phyloP scores from a whole-genome alignment of 2,888 invertebrate species.

The Athripsodes cinereus region DNA sequence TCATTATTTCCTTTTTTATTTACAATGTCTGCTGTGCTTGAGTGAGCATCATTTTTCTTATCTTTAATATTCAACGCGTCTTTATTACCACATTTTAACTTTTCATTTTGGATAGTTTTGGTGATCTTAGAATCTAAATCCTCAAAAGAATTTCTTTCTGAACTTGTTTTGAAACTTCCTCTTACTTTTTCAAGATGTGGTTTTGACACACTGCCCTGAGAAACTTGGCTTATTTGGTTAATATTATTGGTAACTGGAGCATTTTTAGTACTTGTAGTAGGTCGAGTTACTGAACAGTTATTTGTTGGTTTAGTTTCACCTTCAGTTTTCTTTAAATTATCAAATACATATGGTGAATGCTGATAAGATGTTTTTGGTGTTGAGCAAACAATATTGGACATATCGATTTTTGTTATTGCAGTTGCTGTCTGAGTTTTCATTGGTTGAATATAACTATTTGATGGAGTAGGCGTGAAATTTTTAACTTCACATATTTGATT shows the following conservation, averaged over 20 bases:
- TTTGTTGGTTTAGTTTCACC: neutral
- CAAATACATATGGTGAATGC: slow-evolving; percentile 18
- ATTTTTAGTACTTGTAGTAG: too few relatives aligned
- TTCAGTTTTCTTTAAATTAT: slow-evolving; percentile 6
- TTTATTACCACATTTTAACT: neutral
- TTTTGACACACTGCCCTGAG: too few relatives aligned
- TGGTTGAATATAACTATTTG: slow-evolving; percentile 1
- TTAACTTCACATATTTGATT: slow-evolving; percentile 3
- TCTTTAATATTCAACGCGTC: neutral
- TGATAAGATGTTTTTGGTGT: slow-evolving; percentile 22
- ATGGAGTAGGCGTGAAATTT: neutral
- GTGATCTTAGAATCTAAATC: neutral
- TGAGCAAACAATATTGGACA: slow-evolving; percentile 19
- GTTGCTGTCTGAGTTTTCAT: slow-evolving; percentile 1
- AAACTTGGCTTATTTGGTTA: too few relatives aligned
- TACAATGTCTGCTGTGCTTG: too few relatives aligned
- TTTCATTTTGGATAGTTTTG: slow-evolving; percentile 1
- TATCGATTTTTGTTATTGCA: slow-evolving; percentile 8
- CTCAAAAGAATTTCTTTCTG: neutral
- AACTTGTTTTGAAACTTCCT: neutral
- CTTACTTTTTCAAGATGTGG: neutral
- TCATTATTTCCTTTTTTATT: too few relatives aligned
- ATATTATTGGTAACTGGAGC: too few relatives aligned
- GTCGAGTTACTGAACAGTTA: too few relatives aligned
- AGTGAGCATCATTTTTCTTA: too few relatives aligned